Percentiles rank a stretch among this genome's conserved stretches.
phyloP scores from a whole-genome alignment of 2,888 invertebrate genomes.

The Atherix ibis region DNA sequence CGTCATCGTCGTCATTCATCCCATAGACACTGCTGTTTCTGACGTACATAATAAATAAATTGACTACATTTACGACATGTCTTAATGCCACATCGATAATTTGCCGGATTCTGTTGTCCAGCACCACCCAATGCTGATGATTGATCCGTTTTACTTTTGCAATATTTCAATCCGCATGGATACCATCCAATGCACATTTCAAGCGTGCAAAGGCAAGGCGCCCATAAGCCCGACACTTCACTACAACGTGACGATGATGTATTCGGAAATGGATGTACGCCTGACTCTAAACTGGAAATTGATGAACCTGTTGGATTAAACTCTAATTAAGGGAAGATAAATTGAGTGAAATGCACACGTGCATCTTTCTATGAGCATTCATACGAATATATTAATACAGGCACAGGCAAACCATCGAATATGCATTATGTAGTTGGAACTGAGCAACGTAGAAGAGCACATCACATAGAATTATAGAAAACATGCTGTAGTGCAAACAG shows the following conservation, averaged over 20 bases:
- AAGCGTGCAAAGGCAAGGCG: constrained; percentile 70
- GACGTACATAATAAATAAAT: constrained; percentile 71
- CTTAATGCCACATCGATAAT: constrained; percentile 89
- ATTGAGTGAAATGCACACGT: too few relatives aligned
- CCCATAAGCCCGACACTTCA: constrained; percentile 48
- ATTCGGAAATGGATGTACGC: constrained; percentile 54
- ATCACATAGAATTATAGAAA: too few relatives aligned
- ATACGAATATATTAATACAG: too few relatives aligned
- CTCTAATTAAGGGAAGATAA: constrained; percentile 1
- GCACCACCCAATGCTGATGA: constrained; percentile 20
- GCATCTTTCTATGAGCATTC: too few relatives aligned
- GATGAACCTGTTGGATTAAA: constrained; percentile 42
- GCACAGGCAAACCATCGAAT: too few relatives aligned
- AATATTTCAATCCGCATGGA: constrained; percentile 89
- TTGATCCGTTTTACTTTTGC: constrained; percentile 58
- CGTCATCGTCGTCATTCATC: constrained; percentile 43
- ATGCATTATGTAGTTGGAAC: too few relatives aligned
- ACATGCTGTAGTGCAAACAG: too few relatives aligned
- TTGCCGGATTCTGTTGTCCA: constrained; percentile 37
- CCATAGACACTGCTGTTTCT: constrained; percentile 70
- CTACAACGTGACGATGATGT: constrained; percentile 40
- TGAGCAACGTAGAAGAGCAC: too few relatives aligned
- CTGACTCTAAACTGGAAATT: constrained; percentile 52
- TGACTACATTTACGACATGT: constrained; percentile 83
- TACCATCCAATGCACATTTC: constrained; percentile 91